Evolutionary conservation across 2,797 vertebrate genomes (phyloP).

Genomic region (Amblyraja radiata): DNA sequence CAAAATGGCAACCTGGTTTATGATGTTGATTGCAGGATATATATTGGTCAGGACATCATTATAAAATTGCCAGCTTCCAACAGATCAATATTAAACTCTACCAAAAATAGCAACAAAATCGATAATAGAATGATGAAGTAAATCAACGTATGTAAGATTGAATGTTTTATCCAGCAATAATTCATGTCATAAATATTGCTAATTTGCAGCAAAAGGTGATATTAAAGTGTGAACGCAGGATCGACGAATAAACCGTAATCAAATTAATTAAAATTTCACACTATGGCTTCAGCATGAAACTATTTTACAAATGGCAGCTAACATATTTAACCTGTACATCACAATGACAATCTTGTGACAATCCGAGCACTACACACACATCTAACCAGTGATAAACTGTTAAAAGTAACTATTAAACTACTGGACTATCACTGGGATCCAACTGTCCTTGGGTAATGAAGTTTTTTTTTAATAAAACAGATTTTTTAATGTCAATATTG

Average conservation of each 20-base stretch:
- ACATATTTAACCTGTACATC: neutral
- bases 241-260: neutral
- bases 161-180: neutral
- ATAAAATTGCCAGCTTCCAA: conserved; percentile 17
- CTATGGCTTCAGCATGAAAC: neutral
- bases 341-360: neutral
- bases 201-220: neutral
- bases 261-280: neutral
- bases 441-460: neutral
- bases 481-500: no score
- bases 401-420: neutral
- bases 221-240: neutral
- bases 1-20: no score
- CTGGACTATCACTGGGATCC: neutral
- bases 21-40: no score
- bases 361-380: neutral
- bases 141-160: neutral
- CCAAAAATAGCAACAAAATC: neutral
- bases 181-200: neutral
- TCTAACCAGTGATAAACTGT: neutral
- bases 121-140: neutral
- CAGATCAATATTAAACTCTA: conserved; percentile 10
- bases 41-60: no score
- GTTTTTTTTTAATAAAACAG: no score
- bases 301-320: neutral